A percentile compares a stretch with the other conserved stretches of the same genome.
These are phyloP conservation scores for Passer domesticus DNA, from an alignment of 2,113 vertebrate genomes.

Conservation along the genomic window DNA sequence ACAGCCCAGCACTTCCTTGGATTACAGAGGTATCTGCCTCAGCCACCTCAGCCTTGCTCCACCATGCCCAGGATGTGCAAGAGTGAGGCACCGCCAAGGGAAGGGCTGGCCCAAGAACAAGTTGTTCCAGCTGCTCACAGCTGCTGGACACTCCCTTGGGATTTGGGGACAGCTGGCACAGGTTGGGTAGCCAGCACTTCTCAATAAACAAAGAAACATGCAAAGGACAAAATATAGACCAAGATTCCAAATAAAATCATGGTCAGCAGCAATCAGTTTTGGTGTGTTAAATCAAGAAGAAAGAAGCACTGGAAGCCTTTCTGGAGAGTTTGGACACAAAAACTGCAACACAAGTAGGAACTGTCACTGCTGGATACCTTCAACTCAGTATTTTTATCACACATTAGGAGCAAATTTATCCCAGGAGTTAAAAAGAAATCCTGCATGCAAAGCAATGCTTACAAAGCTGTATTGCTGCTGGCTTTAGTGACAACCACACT, in stretches of 20 bases:
- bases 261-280: background rate
- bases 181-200: background rate
- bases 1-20: background rate
- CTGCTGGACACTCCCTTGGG: background rate
- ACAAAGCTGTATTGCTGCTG: background rate
- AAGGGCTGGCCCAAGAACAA: background rate
- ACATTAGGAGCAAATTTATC: background rate
- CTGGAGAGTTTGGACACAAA: background rate
- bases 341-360: background rate
- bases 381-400: background rate
- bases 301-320: background rate
- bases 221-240: background rate
- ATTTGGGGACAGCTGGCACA: background rate
- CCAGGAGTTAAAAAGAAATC: background rate
- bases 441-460: background rate
- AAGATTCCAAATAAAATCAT: background rate
- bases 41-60: background rate
- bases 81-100: accelerated
- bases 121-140: slow-evolving; percentile 32
- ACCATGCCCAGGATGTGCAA: background rate
- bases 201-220: background rate
- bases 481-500: background rate
- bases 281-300: background rate
- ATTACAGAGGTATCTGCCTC: background rate
- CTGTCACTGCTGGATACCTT: background rate